Evolutionary conservation across 1,140 invertebrate genomes (phyloP).

Genomic region (Wasmannia auropunctata): DNA sequence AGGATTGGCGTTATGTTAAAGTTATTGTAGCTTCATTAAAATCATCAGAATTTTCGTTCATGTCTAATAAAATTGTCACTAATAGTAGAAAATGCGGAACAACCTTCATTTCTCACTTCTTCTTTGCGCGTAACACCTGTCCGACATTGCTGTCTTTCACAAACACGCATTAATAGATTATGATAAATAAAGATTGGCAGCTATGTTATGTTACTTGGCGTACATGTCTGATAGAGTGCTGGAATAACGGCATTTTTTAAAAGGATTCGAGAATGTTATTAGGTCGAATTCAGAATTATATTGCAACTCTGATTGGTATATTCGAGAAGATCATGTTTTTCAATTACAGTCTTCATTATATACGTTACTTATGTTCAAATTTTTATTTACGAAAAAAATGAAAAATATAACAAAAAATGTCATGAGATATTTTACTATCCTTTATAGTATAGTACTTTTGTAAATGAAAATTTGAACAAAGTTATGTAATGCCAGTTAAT

Average conservation of each 20-base stretch:
- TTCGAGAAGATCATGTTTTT: not conserved
- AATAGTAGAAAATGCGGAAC: conserved; percentile 44
- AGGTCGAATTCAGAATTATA: not conserved
- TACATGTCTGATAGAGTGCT: not conserved
- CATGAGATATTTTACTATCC: not conserved
- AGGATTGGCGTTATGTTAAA: not conserved
- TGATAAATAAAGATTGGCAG: conserved; percentile 9
- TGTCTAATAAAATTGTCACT: not conserved
- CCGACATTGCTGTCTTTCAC: not conserved
- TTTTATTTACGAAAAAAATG: not conserved
- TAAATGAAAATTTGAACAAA: conserved; percentile 16
- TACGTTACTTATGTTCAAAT: not conserved
- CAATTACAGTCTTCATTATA: not conserved
- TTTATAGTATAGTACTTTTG: not conserved
- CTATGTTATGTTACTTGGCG: not conserved
- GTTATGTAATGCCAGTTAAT: conserved; percentile 7
- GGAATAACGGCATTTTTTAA: not conserved
- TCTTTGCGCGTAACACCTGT: not conserved
- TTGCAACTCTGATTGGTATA: not conserved
- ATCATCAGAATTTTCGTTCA: not conserved
- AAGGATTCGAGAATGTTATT: not conserved
- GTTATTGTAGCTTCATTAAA: not conserved
- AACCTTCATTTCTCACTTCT: not conserved
- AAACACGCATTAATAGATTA: not conserved
- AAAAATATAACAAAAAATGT: not conserved